Conservation (phyloP, 2,113 vertebrate genomes). For the Tichodroma muraria region DNA sequence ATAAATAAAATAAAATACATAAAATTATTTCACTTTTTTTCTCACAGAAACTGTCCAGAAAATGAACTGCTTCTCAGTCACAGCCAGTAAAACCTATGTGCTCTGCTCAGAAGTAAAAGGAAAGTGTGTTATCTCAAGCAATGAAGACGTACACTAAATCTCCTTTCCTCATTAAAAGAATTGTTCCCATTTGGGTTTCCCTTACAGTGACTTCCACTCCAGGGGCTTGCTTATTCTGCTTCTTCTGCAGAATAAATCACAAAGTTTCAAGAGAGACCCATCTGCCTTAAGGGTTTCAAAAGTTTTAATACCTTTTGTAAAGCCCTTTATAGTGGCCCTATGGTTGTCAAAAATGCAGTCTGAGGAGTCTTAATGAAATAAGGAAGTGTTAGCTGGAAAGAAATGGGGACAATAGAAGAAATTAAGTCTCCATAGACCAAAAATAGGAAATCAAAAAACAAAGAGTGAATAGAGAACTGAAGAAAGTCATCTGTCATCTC, state of each 20-base stretch:
- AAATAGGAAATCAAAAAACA: slow-evolving; percentile 14
- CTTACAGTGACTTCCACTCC: neutral
- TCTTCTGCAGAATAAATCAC: slow-evolving; percentile 42
- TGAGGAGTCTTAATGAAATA: slow-evolving; percentile 23
- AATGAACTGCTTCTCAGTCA: neutral
- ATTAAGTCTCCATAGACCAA: slow-evolving; percentile 36
- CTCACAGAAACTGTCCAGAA: neutral
- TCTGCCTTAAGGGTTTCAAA: slow-evolving; percentile 35
- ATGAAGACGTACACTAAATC: slow-evolving; percentile 6
- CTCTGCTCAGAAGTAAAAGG: neutral
- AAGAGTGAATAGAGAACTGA: neutral
- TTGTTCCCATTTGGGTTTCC: slow-evolving; percentile 10
- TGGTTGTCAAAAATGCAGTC: slow-evolving; percentile 7
- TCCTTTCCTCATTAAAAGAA: slow-evolving; percentile 34
- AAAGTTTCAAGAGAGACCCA: neutral
- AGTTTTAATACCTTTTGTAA: slow-evolving; percentile 10
- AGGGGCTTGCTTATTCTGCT: slow-evolving; percentile 8
- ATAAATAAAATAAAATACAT: neutral
- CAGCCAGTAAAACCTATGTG: neutral
- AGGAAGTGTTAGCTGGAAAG: neutral
- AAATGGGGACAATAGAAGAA: slow-evolving; percentile 24
- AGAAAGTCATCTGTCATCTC: neutral
- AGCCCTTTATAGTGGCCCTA: neutral
- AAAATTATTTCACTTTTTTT: neutral
- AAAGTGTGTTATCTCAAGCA: neutral